phyloP scores from a whole-genome alignment of 2,113 vertebrate species.

The Hoplias malabaricus region DNA sequence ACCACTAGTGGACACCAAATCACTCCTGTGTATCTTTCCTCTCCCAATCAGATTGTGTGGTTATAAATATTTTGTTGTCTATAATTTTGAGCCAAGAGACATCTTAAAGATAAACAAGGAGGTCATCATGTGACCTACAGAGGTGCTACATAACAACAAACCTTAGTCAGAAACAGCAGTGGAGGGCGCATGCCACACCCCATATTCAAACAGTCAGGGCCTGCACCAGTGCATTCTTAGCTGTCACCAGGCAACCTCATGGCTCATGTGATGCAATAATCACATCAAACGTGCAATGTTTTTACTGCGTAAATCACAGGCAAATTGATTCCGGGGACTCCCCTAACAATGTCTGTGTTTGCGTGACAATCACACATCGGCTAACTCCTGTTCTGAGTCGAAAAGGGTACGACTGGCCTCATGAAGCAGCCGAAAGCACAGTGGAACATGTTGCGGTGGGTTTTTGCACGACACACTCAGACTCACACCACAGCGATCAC shows the following conservation, averaged over 20 bases:
- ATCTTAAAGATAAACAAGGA: not conserved
- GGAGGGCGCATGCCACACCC: not conserved
- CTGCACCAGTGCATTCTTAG: not conserved
- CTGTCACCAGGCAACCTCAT: not conserved
- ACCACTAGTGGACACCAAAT: no score
- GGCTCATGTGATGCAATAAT: not conserved
- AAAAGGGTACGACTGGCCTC: not conserved
- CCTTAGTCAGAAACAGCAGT: not conserved
- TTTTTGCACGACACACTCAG: slow-evolving; percentile 36
- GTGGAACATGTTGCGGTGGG: slow-evolving; percentile 43
- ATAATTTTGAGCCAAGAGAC: not conserved
- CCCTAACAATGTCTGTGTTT: not conserved
- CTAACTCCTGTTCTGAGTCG: not conserved
- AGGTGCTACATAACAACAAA: not conserved
- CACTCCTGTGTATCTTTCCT: no score
- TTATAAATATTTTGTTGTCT: no score
- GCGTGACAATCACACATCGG: slow-evolving; percentile 17
- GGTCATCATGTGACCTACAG: not conserved
- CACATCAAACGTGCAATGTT: not conserved
- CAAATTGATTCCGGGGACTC: not conserved
- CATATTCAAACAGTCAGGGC: not conserved
- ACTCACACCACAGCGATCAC: slow-evolving; percentile 2
- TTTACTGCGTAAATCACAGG: slow-evolving; percentile 30
- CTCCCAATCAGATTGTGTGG: no score
- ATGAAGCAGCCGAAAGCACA: not conserved